Evolutionary conservation across 2,797 vertebrate species (phyloP).

Genomic region (Falco berigora): DNA sequence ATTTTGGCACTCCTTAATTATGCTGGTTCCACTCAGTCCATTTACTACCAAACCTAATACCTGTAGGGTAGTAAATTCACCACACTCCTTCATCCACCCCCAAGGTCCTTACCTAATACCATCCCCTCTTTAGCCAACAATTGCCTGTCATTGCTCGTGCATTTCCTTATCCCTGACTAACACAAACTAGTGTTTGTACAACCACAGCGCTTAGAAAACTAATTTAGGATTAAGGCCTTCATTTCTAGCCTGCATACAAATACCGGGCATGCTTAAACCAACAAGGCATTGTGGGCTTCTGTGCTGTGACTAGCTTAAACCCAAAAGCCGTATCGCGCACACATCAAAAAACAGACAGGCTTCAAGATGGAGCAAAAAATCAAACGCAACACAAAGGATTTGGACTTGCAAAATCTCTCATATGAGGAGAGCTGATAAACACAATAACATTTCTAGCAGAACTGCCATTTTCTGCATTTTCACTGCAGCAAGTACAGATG

Average conservation of each 20-base stretch:
- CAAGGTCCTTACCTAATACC: neutral
- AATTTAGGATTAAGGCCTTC: neutral
- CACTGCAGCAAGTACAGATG: neutral
- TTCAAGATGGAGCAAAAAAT: neutral
- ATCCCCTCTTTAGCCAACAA: neutral
- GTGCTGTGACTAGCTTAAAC: neutral
- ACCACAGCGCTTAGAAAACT: neutral
- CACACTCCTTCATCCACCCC: neutral
- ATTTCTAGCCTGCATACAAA: neutral
- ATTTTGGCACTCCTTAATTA: constrained; percentile 6
- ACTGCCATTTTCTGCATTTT: neutral
- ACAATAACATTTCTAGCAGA: neutral
- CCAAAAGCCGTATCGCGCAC: neutral
- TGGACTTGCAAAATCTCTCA: neutral
- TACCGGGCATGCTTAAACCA: neutral
- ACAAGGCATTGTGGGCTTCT: neutral
- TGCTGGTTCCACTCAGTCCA: neutral
- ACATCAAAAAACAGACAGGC: neutral
- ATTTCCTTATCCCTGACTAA: neutral
- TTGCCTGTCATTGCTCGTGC: neutral
- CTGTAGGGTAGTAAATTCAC: neutral
- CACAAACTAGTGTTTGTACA: neutral
- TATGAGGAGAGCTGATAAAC: neutral
- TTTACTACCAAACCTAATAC: neutral
- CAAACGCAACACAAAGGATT: neutral